Base-by-base conservation (phyloP, 2,797 vertebrate genomes). In the Glossophaga mutica region DNA sequence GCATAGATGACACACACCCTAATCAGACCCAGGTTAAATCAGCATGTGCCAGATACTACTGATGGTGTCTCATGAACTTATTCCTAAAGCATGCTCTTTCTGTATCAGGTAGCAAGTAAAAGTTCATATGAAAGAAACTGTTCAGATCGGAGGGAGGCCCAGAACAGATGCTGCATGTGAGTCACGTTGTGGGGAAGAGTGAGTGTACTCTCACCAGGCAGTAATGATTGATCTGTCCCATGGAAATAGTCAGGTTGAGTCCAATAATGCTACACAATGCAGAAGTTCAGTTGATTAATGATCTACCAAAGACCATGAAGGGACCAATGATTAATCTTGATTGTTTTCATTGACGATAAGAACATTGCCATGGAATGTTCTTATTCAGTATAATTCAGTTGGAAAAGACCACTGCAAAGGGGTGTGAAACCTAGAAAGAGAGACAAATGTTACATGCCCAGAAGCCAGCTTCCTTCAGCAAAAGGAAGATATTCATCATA, bases 221-320 rank as follows among this genome's bases (percentile, higher is more conserved):
- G 87, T 8, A 87, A 96, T 95, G 98, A 95, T 96, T 95, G 76
- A 87, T 97, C 96, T 91, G 90, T 96, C 94, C 96, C 97, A 81
- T 95, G 97, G 76, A 96, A 98, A 96, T 84, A 97, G 96, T 76
- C 0, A 1, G 78, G 62, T 44, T 96, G 97, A 94, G 97, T 92
- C 97, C 94, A 96, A 78, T 55, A 85, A 86, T 94, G 94, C 94
- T 79, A 89, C 97, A 97, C 98, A 97, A 95, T 14, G 48, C 95
- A 96, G 81, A 97, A 94, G 62, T 65, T 93, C 78, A 50, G 94
- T 94, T 97, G 98, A 98, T 98, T 98, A 97, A 98, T 98, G 98
- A 97, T 96, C 97, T 92, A 97, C 95, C 95, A 85, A 93, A 98
- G 97, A 88, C 84, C 81, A 95, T 97, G 94, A 81, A 97, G 94